Conservation (phyloP, 2,888 invertebrate genomes). For the Patella ulyssiponensis region DNA sequence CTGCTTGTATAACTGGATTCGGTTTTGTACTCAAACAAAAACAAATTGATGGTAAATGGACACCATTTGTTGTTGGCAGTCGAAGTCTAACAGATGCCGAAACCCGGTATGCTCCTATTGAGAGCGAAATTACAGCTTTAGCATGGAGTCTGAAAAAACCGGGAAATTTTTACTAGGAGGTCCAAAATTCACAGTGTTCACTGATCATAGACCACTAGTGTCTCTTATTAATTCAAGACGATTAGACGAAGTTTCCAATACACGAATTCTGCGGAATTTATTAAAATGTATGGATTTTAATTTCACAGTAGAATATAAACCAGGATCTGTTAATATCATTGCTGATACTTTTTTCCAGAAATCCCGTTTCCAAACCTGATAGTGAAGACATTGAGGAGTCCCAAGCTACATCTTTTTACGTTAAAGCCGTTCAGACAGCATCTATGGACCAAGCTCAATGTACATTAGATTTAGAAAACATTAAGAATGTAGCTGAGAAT, state of each 20-base stretch:
- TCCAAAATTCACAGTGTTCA: neutral
- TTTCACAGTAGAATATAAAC: neutral
- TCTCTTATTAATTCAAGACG: too few species aligned
- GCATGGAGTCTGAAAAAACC: neutral
- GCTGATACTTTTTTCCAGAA: neutral
- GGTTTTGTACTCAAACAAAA: neutral
- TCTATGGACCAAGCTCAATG: too few species aligned
- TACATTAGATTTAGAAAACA: neutral
- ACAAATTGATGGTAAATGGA: neutral
- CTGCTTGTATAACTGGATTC: neutral
- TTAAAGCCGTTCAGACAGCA: neutral
- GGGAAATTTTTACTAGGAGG: neutral
- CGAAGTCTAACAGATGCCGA: neutral
- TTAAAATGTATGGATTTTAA: too few species aligned
- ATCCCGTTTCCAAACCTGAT: neutral
- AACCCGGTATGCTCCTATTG: neutral
- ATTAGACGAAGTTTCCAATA: too few species aligned
- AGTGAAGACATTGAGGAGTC: neutral
- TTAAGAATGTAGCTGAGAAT: neutral
- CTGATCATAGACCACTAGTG: too few species aligned
- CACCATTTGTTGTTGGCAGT: neutral
- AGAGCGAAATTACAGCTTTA: neutral
- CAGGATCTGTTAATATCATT: neutral
- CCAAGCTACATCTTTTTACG: neutral
- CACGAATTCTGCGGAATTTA: too few species aligned